Evolutionary conservation across 1,140 invertebrate species (phyloP).

Genomic region (Monomorium pharaonis): DNA sequence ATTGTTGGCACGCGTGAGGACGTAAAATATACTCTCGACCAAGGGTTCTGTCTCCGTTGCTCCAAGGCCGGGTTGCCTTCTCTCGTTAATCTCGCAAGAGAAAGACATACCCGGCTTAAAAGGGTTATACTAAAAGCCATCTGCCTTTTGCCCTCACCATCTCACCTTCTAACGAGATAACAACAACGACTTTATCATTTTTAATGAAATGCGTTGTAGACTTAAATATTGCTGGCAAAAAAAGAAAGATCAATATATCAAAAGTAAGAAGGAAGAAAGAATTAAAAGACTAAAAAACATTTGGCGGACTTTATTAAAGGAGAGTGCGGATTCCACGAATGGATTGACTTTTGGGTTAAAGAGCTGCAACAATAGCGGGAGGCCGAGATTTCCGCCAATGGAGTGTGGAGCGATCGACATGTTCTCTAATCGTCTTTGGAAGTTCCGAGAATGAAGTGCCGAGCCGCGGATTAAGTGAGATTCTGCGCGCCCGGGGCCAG

Average conservation of each 20-base stretch:
- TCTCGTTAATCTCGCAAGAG: conserved; percentile 59
- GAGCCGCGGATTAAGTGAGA: conserved; percentile 42
- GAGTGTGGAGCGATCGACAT: conserved; percentile 32
- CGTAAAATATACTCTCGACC: conserved; percentile 5
- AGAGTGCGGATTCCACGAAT: background rate
- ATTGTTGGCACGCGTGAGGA: conserved; percentile 56
- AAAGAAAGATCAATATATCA: background rate
- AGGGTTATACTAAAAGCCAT: conserved; percentile 46
- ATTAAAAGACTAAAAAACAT: background rate
- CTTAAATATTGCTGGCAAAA: background rate
- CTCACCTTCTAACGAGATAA: conserved; percentile 63
- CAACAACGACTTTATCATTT: conserved; percentile 55
- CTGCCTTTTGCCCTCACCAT: conserved; percentile 7
- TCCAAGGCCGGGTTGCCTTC: conserved; percentile 9
- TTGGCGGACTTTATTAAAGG: background rate
- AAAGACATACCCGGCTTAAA: conserved; percentile 63
- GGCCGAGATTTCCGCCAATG: conserved; percentile 15
- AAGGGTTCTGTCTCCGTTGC: conserved; percentile 52
- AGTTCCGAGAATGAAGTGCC: conserved; percentile 32
- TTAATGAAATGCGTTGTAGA: background rate
- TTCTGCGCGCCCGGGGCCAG: conserved; percentile 1
- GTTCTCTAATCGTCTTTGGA: conserved; percentile 54
- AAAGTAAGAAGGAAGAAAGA: background rate
- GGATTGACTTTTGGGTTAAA: conserved; percentile 21
- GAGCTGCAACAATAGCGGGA: conserved; percentile 23